A percentile compares a stretch with the other conserved stretches of the same genome.
Conservation (phyloP, 2,113 vertebrate species). For the Poeciliopsis retropinna region DNA sequence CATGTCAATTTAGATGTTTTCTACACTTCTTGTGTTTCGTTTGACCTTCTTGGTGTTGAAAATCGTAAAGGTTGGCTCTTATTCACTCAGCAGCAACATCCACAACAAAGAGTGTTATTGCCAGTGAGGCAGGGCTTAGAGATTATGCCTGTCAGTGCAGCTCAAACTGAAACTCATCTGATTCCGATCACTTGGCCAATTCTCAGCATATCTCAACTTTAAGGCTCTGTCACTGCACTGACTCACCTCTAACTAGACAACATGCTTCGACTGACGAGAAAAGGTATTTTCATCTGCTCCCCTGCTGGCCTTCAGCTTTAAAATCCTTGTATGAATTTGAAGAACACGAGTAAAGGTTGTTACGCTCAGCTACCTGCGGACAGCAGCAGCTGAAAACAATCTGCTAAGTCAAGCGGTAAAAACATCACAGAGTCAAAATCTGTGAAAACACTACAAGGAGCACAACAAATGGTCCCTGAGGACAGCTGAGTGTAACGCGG, state of each 20-base stretch:
- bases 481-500: constrained; percentile 3
- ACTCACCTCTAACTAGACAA: too few species aligned
- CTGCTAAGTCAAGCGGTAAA: constrained; percentile 6
- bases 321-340: constrained; percentile 42
- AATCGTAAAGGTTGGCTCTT: too few species aligned
- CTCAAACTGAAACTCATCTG: background rate
- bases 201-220: background rate
- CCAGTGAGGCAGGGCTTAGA: too few species aligned
- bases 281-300: background rate
- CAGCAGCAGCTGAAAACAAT: constrained; percentile 33
- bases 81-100: too few species aligned
- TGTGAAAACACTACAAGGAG: background rate
- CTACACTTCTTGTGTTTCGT: too few species aligned
- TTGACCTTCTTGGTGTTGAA: too few species aligned
- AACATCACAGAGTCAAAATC: constrained; percentile 10
- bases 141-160: background rate
- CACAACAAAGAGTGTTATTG: too few species aligned
- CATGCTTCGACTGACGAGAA: too few species aligned
- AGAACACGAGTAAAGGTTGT: constrained; percentile 25
- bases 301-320: constrained; percentile 30
- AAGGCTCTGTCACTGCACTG: too few species aligned
- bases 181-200: background rate
- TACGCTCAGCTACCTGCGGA: constrained; percentile 23
- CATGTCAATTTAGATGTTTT: too few species aligned
- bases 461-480: background rate